Conservation (phyloP, 2,888 invertebrate genomes). For the Plagodis dolabraria region DNA sequence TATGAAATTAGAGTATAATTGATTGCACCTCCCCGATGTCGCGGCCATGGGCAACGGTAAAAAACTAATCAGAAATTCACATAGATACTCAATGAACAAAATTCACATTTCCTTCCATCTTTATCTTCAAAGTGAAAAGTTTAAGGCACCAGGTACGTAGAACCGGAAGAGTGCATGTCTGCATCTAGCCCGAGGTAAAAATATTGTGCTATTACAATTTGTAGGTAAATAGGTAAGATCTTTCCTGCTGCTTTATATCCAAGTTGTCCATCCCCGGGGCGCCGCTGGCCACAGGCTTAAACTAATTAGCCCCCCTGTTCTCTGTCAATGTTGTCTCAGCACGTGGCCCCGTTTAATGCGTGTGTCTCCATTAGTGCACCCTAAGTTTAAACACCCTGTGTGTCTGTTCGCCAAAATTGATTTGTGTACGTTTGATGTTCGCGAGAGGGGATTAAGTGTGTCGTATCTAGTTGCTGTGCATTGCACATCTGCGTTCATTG, state of each 20-base stretch:
- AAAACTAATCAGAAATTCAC: too few relatives aligned
- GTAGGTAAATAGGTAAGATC: background rate
- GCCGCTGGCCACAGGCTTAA: slow-evolving; percentile 71
- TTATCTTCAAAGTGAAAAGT: too few relatives aligned
- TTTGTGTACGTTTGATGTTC: slow-evolving; percentile 69
- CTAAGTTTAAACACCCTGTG: slow-evolving; percentile 75
- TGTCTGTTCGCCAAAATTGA: slow-evolving; percentile 81
- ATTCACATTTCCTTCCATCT: too few relatives aligned
- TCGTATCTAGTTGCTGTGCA: slow-evolving; percentile 17
- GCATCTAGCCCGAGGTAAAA: background rate
- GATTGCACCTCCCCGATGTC: too few relatives aligned
- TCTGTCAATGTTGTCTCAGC: slow-evolving; percentile 79
- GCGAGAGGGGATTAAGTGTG: slow-evolving; percentile 37
- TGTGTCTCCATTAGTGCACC: slow-evolving; percentile 82
- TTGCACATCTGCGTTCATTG: slow-evolving; percentile 7
- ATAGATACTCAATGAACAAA: too few relatives aligned
- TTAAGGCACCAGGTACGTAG: too few relatives aligned
- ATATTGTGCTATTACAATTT: background rate
- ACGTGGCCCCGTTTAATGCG: slow-evolving; percentile 80
- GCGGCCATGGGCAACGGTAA: too few relatives aligned
- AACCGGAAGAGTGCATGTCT: too few relatives aligned
- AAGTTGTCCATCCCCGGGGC: slow-evolving; percentile 47
- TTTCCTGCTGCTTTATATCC: slow-evolving; percentile 11
- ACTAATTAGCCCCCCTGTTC: slow-evolving; percentile 81
- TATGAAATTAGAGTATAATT: too few relatives aligned